Evolutionary conservation across 2,113 vertebrate species (phyloP).

Genomic region (Dicentrarchus labrax): DNA sequence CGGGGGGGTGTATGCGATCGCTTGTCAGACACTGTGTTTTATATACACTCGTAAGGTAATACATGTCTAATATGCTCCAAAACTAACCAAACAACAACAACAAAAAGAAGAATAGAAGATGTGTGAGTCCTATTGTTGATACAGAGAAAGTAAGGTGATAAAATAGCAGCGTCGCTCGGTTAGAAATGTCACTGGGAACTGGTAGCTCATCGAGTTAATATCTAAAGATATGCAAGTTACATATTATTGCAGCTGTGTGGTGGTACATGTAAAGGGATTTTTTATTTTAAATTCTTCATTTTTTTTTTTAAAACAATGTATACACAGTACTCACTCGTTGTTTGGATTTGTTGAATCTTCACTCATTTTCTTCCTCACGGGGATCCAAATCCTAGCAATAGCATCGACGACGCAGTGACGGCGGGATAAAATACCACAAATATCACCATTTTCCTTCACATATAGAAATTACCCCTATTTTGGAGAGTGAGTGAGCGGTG

Average conservation of each 20-base stretch:
- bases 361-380: slow-evolving; percentile 99
- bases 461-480: slow-evolving; percentile 60
- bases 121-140: slow-evolving; percentile 1
- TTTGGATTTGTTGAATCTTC: slow-evolving; percentile 98
- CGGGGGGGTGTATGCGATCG: slow-evolving; percentile 1
- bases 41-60: neutral
- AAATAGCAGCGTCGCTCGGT: slow-evolving; percentile 33
- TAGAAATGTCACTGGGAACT: slow-evolving; percentile 49
- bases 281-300: too few species aligned
- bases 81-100: neutral
- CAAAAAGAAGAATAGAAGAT: neutral
- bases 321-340: slow-evolving; percentile 90
- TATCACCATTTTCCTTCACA: slow-evolving; percentile 85
- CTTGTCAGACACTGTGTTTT: neutral
- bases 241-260: slow-evolving; percentile 11
- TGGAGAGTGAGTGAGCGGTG: slow-evolving; percentile 55
- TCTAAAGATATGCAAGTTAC: neutral
- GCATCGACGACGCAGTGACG: slow-evolving; percentile 90
- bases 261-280: neutral
- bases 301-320: neutral
- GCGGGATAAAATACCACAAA: slow-evolving; percentile 85
- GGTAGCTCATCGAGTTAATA: slow-evolving; percentile 2
- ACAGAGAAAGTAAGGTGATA: slow-evolving; percentile 31
- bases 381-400: slow-evolving; percentile 90
- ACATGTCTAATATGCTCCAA: neutral